Conservation (phyloP, 2,888 invertebrate genomes). For the Epirrita christyi region DNA sequence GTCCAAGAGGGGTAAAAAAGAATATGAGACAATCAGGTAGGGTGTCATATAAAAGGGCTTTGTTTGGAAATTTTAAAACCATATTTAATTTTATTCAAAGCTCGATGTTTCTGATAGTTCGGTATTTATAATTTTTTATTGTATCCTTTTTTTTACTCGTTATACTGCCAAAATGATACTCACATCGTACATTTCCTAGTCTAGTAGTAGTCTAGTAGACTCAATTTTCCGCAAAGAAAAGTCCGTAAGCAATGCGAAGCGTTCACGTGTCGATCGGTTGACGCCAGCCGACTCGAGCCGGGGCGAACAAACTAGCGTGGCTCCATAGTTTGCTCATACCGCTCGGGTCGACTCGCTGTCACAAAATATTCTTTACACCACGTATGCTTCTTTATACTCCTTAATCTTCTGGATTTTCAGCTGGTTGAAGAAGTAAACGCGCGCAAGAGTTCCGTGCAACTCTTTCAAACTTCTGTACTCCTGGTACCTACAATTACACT, state of each 20-base stretch:
- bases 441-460: background rate
- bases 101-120: no score
- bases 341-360: slow-evolving; percentile 79
- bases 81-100: no score
- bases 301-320: slow-evolving; percentile 83
- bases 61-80: no score
- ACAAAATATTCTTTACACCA: slow-evolving; percentile 30
- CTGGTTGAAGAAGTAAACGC: background rate
- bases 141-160: no score
- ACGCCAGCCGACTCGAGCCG: slow-evolving; percentile 81
- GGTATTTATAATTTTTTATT: no score
- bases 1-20: no score
- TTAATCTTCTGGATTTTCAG: background rate
- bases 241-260: background rate
- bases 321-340: slow-evolving; percentile 81
- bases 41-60: no score
- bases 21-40: no score
- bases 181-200: background rate
- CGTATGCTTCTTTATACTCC: background rate
- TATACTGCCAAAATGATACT: background rate
- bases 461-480: slow-evolving; percentile 7
- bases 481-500: background rate
- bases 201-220: no score
- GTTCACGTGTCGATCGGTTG: slow-evolving; percentile 56
- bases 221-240: background rate